Evolutionary conservation across 2,888 invertebrate genomes (phyloP).

Genomic region (Dastarcus helophoroides): DNA sequence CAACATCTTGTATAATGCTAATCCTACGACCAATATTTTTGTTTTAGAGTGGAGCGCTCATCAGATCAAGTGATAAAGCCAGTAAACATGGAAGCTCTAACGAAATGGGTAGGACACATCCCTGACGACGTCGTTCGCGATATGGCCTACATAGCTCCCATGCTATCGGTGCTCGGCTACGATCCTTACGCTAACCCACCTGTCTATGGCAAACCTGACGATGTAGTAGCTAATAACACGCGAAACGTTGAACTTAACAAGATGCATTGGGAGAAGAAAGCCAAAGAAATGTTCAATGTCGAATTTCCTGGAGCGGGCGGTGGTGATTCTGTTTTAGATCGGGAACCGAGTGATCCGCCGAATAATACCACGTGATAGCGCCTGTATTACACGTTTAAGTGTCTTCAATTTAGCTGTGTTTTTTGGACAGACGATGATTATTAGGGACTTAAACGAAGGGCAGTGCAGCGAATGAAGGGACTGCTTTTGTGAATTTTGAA

Average conservation of each 20-base stretch:
- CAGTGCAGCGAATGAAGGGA: too few species aligned
- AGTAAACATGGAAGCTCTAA: slow-evolving; percentile 89
- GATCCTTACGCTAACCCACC: slow-evolving; percentile 96
- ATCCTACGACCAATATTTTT: too few species aligned
- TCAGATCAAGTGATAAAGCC: slow-evolving; percentile 99
- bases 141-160: slow-evolving; percentile 89
- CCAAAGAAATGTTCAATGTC: slow-evolving; percentile 34
- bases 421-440: slow-evolving; percentile 18
- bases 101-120: slow-evolving; percentile 83
- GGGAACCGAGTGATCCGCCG: slow-evolving; percentile 31
- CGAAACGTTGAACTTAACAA: slow-evolving; percentile 33
- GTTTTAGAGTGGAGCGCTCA: slow-evolving; percentile 83
- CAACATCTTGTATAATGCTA: too few species aligned
- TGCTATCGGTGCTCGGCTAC: slow-evolving; percentile 86
- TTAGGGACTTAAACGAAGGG: too few species aligned
- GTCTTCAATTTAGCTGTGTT: slow-evolving; percentile 22
- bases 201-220: slow-evolving; percentile 78
- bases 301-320: slow-evolving; percentile 5
- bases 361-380: slow-evolving; percentile 31
- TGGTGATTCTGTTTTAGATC: slow-evolving; percentile 28
- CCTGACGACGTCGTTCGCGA: slow-evolving; percentile 85
- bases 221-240: slow-evolving; percentile 58
- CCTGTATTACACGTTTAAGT: slow-evolving; percentile 22
- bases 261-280: slow-evolving; percentile 34
- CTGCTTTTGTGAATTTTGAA: too few species aligned